phyloP scores from a whole-genome alignment of 2,888 invertebrate species.

The Callinectes sapidus region DNA sequence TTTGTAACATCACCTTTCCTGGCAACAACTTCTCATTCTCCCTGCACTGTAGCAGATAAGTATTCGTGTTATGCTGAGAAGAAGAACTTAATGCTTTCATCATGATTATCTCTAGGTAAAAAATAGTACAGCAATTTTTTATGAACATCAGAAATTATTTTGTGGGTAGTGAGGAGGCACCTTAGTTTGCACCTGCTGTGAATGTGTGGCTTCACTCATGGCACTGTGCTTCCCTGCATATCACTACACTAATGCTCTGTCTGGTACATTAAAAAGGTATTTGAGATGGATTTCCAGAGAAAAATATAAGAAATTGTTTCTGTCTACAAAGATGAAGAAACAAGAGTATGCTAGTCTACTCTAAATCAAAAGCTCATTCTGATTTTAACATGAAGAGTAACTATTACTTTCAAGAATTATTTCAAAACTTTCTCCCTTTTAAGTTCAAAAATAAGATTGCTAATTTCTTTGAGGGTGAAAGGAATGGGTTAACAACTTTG shows the following conservation, averaged over 20 bases:
- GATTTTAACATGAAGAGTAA: background rate
- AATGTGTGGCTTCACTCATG: background rate
- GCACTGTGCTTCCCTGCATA: background rate
- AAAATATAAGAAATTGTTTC: background rate
- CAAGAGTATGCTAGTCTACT: background rate
- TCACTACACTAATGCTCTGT: background rate
- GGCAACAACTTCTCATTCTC: background rate
- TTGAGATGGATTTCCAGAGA: background rate
- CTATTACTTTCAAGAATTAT: background rate
- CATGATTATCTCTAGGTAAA: background rate
- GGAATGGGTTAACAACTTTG: background rate
- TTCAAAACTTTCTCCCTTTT: background rate
- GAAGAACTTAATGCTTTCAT: background rate
- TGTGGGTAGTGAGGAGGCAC: background rate
- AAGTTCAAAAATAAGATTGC: background rate
- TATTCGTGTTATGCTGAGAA: background rate
- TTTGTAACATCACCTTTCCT: background rate
- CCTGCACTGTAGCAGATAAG: background rate
- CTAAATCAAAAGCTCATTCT: background rate
- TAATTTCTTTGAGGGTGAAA: background rate
- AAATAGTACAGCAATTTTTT: background rate
- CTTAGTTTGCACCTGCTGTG: background rate
- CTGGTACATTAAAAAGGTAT: background rate
- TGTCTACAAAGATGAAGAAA: background rate
- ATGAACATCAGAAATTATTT: background rate